Conservation (phyloP, 2,888 invertebrate genomes). For the Euproctis similis region DNA sequence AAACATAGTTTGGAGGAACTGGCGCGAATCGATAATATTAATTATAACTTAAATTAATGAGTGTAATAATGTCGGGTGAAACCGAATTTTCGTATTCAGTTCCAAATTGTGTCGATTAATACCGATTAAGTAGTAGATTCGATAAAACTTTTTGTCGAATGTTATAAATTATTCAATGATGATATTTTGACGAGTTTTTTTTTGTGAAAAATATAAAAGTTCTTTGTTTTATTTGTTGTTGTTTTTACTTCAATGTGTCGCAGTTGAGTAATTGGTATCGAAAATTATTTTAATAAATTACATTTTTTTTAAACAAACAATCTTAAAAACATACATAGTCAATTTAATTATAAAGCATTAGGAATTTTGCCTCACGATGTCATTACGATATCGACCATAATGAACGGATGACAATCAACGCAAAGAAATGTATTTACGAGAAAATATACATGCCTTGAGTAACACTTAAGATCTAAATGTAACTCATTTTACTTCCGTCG, state of each 20-base stretch:
- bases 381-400: slow-evolving; percentile 13
- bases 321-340: slow-evolving; percentile 27
- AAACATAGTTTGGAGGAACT: slow-evolving; percentile 4
- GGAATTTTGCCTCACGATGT: slow-evolving; percentile 14
- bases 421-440: slow-evolving; percentile 3
- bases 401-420: slow-evolving; percentile 9
- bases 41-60: slow-evolving; percentile 10
- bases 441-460: slow-evolving; percentile 5
- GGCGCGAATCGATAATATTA: slow-evolving; percentile 9
- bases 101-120: slow-evolving; percentile 3
- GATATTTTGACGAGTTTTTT: slow-evolving; percentile 9
- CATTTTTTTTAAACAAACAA: slow-evolving; percentile 52
- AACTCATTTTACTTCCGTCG: no score
- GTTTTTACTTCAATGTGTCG: slow-evolving; percentile 36
- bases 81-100: slow-evolving; percentile 6
- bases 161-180: no score
- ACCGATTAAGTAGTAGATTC: no score
- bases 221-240: no score
- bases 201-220: slow-evolving; percentile 2
- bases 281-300: slow-evolving; percentile 60
- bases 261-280: slow-evolving; percentile 25
- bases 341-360: slow-evolving; percentile 19
- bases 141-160: no score
- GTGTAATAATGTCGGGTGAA: slow-evolving; percentile 5
- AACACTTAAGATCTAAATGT: slow-evolving; percentile 5